These are phyloP conservation scores for Clarias magur DNA, from an alignment of 2,113 vertebrate species.

Conservation along the genomic window DNA sequence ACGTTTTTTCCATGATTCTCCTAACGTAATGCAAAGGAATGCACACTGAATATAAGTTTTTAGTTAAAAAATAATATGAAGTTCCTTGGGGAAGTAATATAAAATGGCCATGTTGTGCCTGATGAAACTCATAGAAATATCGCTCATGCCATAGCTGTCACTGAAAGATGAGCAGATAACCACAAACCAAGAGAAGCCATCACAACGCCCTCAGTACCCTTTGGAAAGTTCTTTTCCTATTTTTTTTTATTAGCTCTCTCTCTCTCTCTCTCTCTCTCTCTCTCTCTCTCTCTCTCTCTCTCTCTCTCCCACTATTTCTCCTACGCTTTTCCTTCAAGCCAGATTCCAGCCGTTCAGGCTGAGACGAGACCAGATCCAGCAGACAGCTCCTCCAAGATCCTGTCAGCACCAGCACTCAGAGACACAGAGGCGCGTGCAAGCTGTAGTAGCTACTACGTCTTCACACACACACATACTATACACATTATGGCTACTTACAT, in stretches of 20 bases:
- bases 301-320: neutral
- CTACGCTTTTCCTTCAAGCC: slow-evolving; percentile 19
- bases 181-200: slow-evolving; percentile 15
- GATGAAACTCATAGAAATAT: slow-evolving; percentile 1
- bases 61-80: neutral
- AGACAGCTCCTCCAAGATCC: slow-evolving; percentile 41
- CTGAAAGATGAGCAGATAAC: slow-evolving; percentile 8
- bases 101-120: neutral
- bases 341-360: slow-evolving; percentile 44
- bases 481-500: neutral
- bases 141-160: neutral
- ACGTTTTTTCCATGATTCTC: neutral
- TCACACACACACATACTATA: slow-evolving; percentile 13
- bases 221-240: neutral
- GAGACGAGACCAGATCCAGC: slow-evolving; percentile 32
- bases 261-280: neutral
- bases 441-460: slow-evolving; percentile 1
- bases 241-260: neutral
- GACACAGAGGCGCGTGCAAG: slow-evolving; percentile 38
- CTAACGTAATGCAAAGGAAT: neutral
- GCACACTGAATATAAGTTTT: neutral
- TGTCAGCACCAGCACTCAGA: slow-evolving; percentile 47
- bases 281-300: neutral
- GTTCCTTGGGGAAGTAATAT: neutral
- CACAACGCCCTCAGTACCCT: slow-evolving; percentile 12